A percentile compares a stretch with the other conserved stretches of the same genome.
Evolutionary conservation across 2,797 vertebrate genomes (phyloP).

Genomic region (Etheostoma perlongum): DNA sequence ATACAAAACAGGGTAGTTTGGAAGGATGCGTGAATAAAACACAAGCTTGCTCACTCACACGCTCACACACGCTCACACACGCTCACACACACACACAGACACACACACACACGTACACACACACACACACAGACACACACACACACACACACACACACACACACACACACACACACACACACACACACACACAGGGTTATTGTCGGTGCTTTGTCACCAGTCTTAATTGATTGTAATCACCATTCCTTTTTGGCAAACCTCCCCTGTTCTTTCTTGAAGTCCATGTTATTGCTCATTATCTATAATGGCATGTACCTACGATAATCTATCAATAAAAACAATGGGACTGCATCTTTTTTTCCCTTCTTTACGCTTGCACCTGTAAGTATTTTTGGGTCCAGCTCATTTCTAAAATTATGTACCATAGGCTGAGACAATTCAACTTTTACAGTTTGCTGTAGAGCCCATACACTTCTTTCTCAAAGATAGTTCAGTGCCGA

Average conservation of each 20-base stretch:
- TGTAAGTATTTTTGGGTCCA: slow-evolving; percentile 58
- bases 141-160: slow-evolving; percentile 26
- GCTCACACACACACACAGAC: slow-evolving; percentile 21
- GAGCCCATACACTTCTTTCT: neutral
- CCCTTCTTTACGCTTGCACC: slow-evolving; percentile 66
- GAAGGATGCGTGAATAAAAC: slow-evolving; percentile 75
- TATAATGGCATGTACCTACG: slow-evolving; percentile 69
- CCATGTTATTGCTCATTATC: slow-evolving; percentile 83
- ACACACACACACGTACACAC: slow-evolving; percentile 22
- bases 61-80: slow-evolving; percentile 6
- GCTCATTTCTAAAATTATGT: slow-evolving; percentile 42
- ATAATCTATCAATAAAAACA: slow-evolving; percentile 78
- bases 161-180: slow-evolving; percentile 26
- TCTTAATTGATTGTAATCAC: slow-evolving; percentile 84
- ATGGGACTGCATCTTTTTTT: slow-evolving; percentile 55
- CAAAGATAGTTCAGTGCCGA: slow-evolving; percentile 19
- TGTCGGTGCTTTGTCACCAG: slow-evolving; percentile 79
- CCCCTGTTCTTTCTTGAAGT: slow-evolving; percentile 80
- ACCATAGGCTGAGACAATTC: slow-evolving; percentile 32
- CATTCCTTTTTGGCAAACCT: slow-evolving; percentile 79
- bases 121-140: slow-evolving; percentile 25
- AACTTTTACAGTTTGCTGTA: slow-evolving; percentile 27
- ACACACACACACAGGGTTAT: slow-evolving; percentile 55
- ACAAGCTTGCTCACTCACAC: slow-evolving; percentile 47
- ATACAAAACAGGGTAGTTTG: slow-evolving; percentile 83